A percentile compares a stretch with the other conserved stretches of the same genome.
phyloP scores from a whole-genome alignment of 2,797 vertebrate genomes.

The Sebastes variabilis region DNA sequence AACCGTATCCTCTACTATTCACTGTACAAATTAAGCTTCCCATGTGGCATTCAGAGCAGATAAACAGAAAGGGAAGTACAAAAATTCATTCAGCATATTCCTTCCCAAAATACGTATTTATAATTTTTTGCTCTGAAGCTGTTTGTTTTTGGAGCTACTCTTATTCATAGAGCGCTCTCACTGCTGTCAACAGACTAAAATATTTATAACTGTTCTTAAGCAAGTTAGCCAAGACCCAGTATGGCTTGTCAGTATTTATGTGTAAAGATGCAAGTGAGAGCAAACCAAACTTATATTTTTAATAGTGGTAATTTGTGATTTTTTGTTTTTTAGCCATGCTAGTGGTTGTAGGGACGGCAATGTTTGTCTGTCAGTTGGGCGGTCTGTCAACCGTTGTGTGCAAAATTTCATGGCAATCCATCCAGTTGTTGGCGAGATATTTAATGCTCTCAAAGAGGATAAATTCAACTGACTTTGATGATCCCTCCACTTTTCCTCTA shows the following conservation, averaged over 20 bases:
- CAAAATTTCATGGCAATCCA: background rate
- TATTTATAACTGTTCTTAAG: slow-evolving; percentile 3
- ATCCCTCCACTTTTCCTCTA: background rate
- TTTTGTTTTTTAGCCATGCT: background rate
- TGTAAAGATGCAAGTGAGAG: background rate
- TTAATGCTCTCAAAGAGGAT: background rate
- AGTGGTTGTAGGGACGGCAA: background rate
- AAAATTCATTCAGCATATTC: background rate
- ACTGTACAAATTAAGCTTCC: background rate
- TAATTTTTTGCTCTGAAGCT: background rate
- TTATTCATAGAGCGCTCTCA: background rate
- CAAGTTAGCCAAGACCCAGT: background rate
- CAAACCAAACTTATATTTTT: background rate
- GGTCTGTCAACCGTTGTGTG: background rate
- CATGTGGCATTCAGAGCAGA: background rate
- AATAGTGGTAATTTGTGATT: background rate
- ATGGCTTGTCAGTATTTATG: background rate
- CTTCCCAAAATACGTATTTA: background rate
- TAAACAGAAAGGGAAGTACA: background rate
- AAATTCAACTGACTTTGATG: background rate
- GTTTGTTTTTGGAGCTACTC: background rate
- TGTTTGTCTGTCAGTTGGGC: background rate
- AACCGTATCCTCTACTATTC: background rate
- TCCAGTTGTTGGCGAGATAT: background rate
- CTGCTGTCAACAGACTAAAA: background rate